A percentile compares a stretch with the other conserved stretches of the same genome.
phyloP scores from a whole-genome alignment of 2,888 invertebrate species.

The Allophyes oxyacanthae region DNA sequence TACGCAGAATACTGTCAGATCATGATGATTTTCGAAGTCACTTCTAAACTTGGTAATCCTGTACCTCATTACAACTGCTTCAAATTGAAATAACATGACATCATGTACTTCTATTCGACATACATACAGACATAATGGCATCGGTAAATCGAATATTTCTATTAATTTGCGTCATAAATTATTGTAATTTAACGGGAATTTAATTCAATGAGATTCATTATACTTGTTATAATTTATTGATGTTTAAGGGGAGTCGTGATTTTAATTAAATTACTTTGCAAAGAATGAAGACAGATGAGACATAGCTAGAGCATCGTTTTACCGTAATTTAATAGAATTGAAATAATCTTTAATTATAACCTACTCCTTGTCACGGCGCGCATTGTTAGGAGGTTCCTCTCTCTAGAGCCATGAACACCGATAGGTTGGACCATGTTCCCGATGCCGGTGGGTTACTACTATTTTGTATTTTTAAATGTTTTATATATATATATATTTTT shows the following conservation, averaged over 20 bases:
- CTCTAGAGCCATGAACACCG: too few relatives aligned
- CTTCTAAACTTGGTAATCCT: neutral
- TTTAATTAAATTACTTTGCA: constrained; percentile 4
- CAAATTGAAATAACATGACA: constrained; percentile 43
- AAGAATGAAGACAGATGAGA: too few relatives aligned
- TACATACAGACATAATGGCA: constrained; percentile 35
- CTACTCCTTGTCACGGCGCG: too few relatives aligned
- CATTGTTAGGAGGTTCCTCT: too few relatives aligned
- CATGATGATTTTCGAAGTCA: constrained; percentile 23
- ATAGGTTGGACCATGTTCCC: too few relatives aligned
- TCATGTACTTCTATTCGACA: constrained; percentile 62
- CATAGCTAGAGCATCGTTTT: too few relatives aligned
- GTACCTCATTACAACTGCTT: constrained; percentile 38
- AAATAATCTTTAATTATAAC: too few relatives aligned
- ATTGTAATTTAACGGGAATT: constrained; percentile 47
- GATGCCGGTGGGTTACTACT: too few relatives aligned
- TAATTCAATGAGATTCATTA: constrained; percentile 33
- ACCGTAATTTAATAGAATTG: too few relatives aligned
- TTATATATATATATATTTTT: too few relatives aligned
- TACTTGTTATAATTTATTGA: constrained; percentile 33
- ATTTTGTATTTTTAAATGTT: too few relatives aligned
- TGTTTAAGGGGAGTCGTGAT: constrained; percentile 7
- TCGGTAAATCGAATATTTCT: constrained; percentile 36
- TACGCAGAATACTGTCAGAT: constrained; percentile 22
- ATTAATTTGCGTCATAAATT: constrained; percentile 44